Base-by-base conservation (phyloP, 2,113 vertebrate species). In the Odocoileus virginianus region DNA sequence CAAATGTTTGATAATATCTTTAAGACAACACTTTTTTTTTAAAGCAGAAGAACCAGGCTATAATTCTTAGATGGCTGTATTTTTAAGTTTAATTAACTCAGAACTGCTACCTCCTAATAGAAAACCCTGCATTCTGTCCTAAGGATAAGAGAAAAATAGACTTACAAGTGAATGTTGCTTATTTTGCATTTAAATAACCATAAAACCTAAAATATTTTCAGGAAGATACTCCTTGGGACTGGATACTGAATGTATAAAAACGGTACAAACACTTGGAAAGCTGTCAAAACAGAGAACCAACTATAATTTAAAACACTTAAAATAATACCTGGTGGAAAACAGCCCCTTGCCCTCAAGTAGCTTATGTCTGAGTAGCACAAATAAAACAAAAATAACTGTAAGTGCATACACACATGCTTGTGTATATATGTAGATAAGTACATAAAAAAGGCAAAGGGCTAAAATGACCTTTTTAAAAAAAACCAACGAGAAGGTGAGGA, bases 51-150 rank as follows among this genome's bases (percentile, higher is more conserved):
- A 58, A 87, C n/a, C 57, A 93, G 74, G 19, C 30, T 47, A 74
- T 55, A 83, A 71, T 40, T 60, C 60, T 94, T 61, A 71, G 21
- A 50, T 7, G 71, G 23, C 55, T 91, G 83, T 55, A 4, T 16
- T 81, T 50, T 71, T 52, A 89, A 84, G n/a, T 88, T 85, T 50
- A 92, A 3, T n/a, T 25, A 50, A 95, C 58, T 95, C 27, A 90
- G 21, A 83, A 82, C 60, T 64, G 64, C 23, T 67, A 52, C 71
- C 90, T 90, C 40, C 33, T 14, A 71, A 67, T 0, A 90, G 43
- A 52, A 79, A 55, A 84, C 45, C 61, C 54, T 57, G 28, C 7
- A 30, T 85, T 67, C 27, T 87, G 60, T 45, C 57, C 71, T 47
- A 85, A 50, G 17, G 74, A 21, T 30, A 79, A 52, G 57, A 91